phyloP scores from a whole-genome alignment of 2,113 vertebrate genomes.

The Silurus meridionalis region DNA sequence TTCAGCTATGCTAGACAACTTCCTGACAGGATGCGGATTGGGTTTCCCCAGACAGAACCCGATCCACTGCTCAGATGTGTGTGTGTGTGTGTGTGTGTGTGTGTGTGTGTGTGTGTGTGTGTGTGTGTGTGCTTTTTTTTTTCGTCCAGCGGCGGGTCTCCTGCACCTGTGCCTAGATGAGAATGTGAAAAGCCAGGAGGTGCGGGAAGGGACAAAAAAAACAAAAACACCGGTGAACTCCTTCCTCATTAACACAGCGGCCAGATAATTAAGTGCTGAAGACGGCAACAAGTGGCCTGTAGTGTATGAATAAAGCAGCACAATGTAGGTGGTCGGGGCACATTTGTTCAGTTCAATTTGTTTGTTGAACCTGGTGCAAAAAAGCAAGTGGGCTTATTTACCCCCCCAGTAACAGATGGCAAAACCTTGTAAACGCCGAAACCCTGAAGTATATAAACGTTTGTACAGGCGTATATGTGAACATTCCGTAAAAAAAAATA shows the following conservation, averaged over 20 bases:
- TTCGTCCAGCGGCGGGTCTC: constrained; percentile 61
- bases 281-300: constrained; percentile 14
- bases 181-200: not conserved
- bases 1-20: constrained; percentile 59
- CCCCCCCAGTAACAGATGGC: not conserved
- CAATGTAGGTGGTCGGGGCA: constrained; percentile 18
- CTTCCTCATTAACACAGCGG: constrained; percentile 7
- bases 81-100: not conserved
- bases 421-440: not conserved
- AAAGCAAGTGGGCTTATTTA: constrained; percentile 14
- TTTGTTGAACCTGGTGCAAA: constrained; percentile 11
- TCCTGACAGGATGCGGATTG: constrained; percentile 77
- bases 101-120: no score
- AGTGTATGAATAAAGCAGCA: not conserved
- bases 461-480: not conserved
- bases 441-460: not conserved
- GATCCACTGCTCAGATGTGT: constrained; percentile 69
- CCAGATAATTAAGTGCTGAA: constrained; percentile 18
- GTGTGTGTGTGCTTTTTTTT: constrained; percentile 47
- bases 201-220: not conserved
- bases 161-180: constrained; percentile 62
- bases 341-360: constrained; percentile 17
- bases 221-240: not conserved
- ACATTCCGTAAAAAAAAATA: constrained; percentile 1
- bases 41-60: constrained; percentile 75